A percentile compares a stretch with the other conserved stretches of the same genome.
Conservation (phyloP, 1,140 invertebrate species). For the Drosophila nebulosa region DNA sequence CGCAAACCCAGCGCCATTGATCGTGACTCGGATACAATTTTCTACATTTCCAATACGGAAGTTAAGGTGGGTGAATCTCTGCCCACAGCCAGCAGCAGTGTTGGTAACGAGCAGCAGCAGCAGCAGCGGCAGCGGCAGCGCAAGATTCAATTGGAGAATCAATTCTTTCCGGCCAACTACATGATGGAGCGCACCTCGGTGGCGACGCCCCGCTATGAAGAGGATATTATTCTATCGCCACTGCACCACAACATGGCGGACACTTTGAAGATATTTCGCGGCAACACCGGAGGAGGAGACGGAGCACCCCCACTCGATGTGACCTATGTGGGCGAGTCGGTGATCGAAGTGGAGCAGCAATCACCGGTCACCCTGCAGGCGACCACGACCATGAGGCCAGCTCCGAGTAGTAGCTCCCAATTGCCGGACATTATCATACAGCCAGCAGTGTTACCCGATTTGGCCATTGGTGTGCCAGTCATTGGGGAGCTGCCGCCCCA, state of each 20-base stretch:
- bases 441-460: slow-evolving; percentile 73
- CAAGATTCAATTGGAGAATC: slow-evolving; percentile 67
- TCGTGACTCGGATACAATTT: slow-evolving; percentile 79
- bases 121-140: slow-evolving; percentile 30
- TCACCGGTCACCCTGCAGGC: neutral
- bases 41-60: slow-evolving; percentile 81
- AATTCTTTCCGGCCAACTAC: slow-evolving; percentile 79
- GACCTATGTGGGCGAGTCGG: slow-evolving; percentile 78
- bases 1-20: slow-evolving; percentile 55
- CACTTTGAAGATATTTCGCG: slow-evolving; percentile 66
- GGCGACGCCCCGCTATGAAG: slow-evolving; percentile 51
- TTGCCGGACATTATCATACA: slow-evolving; percentile 77
- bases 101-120: neutral
- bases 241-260: slow-evolving; percentile 59
- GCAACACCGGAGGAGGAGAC: slow-evolving; percentile 37
- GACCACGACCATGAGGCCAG: neutral
- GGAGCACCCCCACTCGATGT: slow-evolving; percentile 71
- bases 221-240: slow-evolving; percentile 77
- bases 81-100: slow-evolving; percentile 48
- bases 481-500: slow-evolving; percentile 80
- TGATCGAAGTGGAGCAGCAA: slow-evolving; percentile 78
- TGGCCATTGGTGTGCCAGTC: slow-evolving; percentile 77
- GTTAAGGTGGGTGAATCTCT: slow-evolving; percentile 78
- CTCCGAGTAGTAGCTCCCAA: slow-evolving; percentile 8
- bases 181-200: slow-evolving; percentile 34